Percentiles rank a stretch among this genome's conserved stretches.
phyloP scores from a whole-genome alignment of 2,888 invertebrate genomes.

The Chymomyza fuscimana region DNA sequence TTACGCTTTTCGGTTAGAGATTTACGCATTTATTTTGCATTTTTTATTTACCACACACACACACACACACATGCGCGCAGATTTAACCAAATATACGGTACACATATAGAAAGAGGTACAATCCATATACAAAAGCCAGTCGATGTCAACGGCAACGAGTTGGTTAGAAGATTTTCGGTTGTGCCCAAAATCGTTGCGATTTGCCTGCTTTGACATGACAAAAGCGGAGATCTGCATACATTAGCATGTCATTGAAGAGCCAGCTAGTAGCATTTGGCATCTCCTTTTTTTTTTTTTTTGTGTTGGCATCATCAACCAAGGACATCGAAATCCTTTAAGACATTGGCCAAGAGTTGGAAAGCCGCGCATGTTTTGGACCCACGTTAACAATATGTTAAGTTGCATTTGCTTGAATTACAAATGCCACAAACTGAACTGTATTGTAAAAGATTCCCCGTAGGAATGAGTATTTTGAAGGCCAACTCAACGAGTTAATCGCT shows the following conservation, averaged over 20 bases:
- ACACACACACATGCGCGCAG: conserved; percentile 68
- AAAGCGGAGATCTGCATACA: conserved; percentile 78
- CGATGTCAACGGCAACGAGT: conserved; percentile 27
- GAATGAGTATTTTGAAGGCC: conserved; percentile 7
- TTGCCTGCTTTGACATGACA: conserved; percentile 75
- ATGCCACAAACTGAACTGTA: conserved; percentile 7
- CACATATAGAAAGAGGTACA: conserved; percentile 44
- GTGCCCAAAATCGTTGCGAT: conserved; percentile 52
- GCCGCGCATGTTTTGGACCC: conserved; percentile 56
- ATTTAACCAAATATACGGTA: conserved; percentile 59
- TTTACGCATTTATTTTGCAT: conserved; percentile 75
- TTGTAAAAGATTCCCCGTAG: background rate
- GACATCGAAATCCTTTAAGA: conserved; percentile 73
- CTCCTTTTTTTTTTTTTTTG: background rate
- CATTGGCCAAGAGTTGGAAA: conserved; percentile 35
- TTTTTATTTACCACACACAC: conserved; percentile 65
- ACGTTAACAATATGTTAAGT: conserved; percentile 73
- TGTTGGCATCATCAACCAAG: conserved; percentile 64
- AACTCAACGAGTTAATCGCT: conserved; percentile 71
- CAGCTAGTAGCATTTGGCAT: conserved; percentile 5
- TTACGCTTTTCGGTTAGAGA: conserved; percentile 50
- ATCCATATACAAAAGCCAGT: conserved; percentile 40
- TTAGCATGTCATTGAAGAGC: conserved; percentile 74
- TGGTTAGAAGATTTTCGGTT: conserved; percentile 63
- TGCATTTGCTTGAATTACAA: conserved; percentile 29